phyloP scores from a whole-genome alignment of 2,113 vertebrate genomes.

The Syngnathus typhle region DNA sequence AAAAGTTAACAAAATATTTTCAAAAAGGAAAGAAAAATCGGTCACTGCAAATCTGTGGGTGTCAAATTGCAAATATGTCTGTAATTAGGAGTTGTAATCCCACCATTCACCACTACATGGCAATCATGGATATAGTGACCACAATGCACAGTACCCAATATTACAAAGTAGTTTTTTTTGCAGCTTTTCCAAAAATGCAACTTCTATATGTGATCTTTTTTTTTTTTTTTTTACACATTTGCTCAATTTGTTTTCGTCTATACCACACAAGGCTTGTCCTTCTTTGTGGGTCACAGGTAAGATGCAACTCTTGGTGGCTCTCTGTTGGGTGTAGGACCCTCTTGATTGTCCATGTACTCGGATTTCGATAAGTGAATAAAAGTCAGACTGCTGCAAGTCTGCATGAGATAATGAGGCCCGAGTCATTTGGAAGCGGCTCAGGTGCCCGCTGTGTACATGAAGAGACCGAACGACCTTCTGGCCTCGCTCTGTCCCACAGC shows the following conservation, averaged over 20 bases:
- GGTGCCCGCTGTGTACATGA: constrained; percentile 53
- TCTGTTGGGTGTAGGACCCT: not conserved
- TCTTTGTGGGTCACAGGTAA: not conserved
- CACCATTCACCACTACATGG: too few relatives aligned
- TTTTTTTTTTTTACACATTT: constrained; percentile 1
- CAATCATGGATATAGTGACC: too few relatives aligned
- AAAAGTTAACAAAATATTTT: too few relatives aligned
- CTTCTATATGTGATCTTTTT: not conserved
- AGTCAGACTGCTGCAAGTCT: constrained; percentile 41
- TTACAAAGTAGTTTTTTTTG: too few relatives aligned
- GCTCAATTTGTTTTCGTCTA: constrained; percentile 25
- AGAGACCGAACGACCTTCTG: constrained; percentile 55
- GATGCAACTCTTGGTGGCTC: too few relatives aligned
- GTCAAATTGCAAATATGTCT: too few relatives aligned
- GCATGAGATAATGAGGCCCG: constrained; percentile 46
- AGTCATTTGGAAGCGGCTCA: constrained; percentile 50
- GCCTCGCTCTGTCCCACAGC: constrained; percentile 54
- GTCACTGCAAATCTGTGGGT: too few relatives aligned
- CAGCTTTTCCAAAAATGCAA: not conserved
- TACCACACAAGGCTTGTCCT: not conserved
- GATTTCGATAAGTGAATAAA: constrained; percentile 39
- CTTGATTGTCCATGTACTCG: constrained; percentile 21
- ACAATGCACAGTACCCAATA: too few relatives aligned
- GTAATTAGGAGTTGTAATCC: too few relatives aligned
- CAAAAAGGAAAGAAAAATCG: too few relatives aligned